Evolutionary conservation across 2,797 vertebrate genomes (phyloP).

Genomic region (Dicrostonyx torquatus): DNA sequence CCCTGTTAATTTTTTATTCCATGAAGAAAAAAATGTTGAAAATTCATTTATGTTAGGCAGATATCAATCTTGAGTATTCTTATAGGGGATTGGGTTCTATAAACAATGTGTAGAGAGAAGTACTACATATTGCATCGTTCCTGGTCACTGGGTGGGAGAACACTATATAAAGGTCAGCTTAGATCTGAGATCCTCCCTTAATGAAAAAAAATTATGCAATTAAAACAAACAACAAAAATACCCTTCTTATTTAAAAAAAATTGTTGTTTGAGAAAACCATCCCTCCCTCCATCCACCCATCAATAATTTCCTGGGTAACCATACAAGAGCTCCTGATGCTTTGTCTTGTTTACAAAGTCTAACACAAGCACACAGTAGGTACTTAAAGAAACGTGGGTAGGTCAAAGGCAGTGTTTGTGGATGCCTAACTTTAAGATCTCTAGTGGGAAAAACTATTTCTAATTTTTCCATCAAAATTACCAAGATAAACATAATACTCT

Average conservation of each 20-base stretch:
- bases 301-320: neutral
- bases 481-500: neutral
- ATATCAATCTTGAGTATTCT: neutral
- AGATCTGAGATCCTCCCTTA: neutral
- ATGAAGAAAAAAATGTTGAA: neutral
- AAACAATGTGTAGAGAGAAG: neutral
- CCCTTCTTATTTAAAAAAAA: neutral
- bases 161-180: neutral
- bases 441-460: neutral
- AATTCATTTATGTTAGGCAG: neutral
- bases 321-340: neutral
- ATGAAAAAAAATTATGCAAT: neutral
- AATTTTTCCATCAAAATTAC: neutral
- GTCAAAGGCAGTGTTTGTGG: conserved; percentile 32
- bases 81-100: neutral
- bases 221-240: neutral
- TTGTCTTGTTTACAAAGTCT: neutral
- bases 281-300: neutral
- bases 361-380: neutral
- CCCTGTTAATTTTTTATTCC: neutral
- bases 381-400: neutral
- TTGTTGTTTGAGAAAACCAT: neutral
- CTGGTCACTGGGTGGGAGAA: neutral
- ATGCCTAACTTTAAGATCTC: neutral
- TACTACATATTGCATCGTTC: neutral